phyloP scores from a whole-genome alignment of 2,888 invertebrate species.

The Crossocerus cetratus region DNA sequence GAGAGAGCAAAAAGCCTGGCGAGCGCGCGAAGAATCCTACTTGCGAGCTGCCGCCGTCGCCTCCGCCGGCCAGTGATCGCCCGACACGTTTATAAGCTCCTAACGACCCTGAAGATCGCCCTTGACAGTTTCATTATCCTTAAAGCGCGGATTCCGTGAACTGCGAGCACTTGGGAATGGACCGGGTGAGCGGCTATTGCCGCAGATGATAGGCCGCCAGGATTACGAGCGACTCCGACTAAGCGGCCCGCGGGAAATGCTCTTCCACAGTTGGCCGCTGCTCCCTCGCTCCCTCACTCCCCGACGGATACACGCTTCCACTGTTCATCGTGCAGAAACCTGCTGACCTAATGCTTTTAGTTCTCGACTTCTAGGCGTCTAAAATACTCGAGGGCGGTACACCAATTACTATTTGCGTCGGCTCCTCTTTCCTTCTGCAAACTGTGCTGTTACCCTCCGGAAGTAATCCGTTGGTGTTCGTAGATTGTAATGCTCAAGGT shows the following conservation, averaged over 20 bases:
- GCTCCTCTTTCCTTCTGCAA: no score
- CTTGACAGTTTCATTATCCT: constrained; percentile 8
- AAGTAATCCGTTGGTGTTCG: no score
- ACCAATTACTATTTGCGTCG: no score
- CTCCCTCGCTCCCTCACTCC: background rate
- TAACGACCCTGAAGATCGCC: constrained; percentile 3
- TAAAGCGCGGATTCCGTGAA: background rate
- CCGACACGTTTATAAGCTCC: constrained; percentile 16
- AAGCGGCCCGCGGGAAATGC: background rate
- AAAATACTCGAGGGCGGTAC: no score
- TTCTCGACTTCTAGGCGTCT: no score
- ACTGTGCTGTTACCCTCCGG: no score
- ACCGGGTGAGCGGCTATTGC: background rate
- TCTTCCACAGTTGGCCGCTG: background rate
- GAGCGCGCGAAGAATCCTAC: constrained; percentile 16
- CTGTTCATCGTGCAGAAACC: background rate
- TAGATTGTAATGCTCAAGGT: no score
- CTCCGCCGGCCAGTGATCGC: constrained; percentile 6
- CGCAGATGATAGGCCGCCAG: background rate
- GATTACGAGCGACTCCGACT: background rate
- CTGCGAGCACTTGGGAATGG: background rate
- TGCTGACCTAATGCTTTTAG: no score
- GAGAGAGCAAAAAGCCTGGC: constrained; percentile 33
- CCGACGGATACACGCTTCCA: background rate
- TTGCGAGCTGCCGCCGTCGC: constrained; percentile 17